Conservation (phyloP, 2,113 vertebrate species). For the Phrynosoma blainvillii region DNA sequence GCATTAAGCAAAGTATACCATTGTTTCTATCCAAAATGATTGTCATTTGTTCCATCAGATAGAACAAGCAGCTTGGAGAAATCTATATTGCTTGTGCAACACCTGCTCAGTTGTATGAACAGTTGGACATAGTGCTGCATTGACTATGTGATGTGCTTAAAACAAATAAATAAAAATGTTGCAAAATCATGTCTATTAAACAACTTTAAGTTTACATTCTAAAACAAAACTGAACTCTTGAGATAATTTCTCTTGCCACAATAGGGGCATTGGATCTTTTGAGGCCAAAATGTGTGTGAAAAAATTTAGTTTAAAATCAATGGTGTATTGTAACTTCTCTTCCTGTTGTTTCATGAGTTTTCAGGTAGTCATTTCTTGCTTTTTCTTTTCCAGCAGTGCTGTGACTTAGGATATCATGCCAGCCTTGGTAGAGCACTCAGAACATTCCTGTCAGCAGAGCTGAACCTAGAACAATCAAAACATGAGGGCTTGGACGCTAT, state of each 20-base stretch:
- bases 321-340: not conserved
- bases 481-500: slow-evolving; percentile 93
- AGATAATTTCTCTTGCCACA: not conserved
- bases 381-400: slow-evolving; percentile 85
- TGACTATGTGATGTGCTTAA: not conserved
- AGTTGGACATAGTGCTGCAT: not conserved
- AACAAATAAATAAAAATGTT: not conserved
- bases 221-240: not conserved
- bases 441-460: slow-evolving; percentile 95
- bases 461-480: slow-evolving; percentile 94
- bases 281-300: not conserved
- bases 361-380: not conserved
- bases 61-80: not conserved
- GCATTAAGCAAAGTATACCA: not conserved
- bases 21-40: not conserved
- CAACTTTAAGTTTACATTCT: not conserved
- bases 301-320: not conserved
- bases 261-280: not conserved
- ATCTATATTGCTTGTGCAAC: not conserved
- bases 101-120: not conserved
- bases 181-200: not conserved
- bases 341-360: not conserved
- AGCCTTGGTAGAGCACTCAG: slow-evolving; percentile 93
- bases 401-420: slow-evolving; percentile 97
- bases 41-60: not conserved